Conservation (phyloP, 2,113 vertebrate species). For the Gadus chalcogrammus region DNA sequence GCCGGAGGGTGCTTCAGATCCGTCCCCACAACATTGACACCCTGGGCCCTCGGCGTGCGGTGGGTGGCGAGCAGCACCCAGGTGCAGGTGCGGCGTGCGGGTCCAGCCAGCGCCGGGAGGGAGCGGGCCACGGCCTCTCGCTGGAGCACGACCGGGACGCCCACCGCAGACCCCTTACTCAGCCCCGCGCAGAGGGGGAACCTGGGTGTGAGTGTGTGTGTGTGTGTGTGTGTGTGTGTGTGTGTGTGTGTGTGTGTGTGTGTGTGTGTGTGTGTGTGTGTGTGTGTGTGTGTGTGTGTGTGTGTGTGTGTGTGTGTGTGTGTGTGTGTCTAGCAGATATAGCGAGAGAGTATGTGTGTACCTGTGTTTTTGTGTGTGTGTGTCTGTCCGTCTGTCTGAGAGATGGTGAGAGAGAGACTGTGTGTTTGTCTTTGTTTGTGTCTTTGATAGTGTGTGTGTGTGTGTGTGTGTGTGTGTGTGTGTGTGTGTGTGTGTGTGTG, state of each 20-base stretch:
- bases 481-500: not conserved
- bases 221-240: constrained; percentile 6
- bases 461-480: not conserved
- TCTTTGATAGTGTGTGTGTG: too few species aligned
- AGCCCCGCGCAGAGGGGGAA: constrained; percentile 1
- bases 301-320: constrained; percentile 12
- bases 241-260: not conserved
- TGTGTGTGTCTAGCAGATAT: not conserved
- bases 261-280: constrained; percentile 13
- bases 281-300: constrained; percentile 2
- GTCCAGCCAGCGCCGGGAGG: constrained; percentile 57
- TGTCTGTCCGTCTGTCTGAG: not conserved
- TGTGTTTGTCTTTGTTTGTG: too few species aligned
- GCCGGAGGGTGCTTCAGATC: constrained; percentile 65
- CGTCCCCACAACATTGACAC: constrained; percentile 69
- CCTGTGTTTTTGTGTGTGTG: too few species aligned
- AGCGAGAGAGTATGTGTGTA: constrained; percentile 3
- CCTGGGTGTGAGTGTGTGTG: constrained; percentile 20
- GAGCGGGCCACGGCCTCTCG: constrained; percentile 64
- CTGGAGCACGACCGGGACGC: constrained; percentile 69
- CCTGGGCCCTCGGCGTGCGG: constrained; percentile 60
- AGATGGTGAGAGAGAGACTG: not conserved
- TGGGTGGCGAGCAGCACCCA: constrained; percentile 46
- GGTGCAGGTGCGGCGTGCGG: constrained; percentile 65
- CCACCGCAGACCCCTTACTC: constrained; percentile 56